These are phyloP conservation scores for Calidris pygmaea DNA, from an alignment of 2,113 vertebrate species.

Conservation along the genomic window DNA sequence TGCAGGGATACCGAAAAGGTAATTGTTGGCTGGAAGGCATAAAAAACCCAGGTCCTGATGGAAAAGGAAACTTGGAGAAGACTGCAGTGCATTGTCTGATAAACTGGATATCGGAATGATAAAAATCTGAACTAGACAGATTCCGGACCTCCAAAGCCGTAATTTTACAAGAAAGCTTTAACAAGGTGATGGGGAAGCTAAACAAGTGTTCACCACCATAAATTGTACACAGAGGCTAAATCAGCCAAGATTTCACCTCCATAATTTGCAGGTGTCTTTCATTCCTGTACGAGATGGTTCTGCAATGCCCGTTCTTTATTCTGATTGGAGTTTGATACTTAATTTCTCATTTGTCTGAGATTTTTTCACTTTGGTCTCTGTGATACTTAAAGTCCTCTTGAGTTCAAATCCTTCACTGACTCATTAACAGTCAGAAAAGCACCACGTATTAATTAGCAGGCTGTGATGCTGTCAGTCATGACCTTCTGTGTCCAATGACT, in stretches of 20 bases:
- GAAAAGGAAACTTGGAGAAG: neutral
- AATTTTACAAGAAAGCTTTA: conserved; percentile 27
- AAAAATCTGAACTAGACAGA: neutral
- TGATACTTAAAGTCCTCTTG: neutral
- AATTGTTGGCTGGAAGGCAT: neutral
- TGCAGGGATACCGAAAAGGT: neutral
- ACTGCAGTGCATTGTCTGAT: neutral
- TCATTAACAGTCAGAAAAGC: neutral
- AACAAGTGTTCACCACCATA: neutral
- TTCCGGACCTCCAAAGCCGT: neutral
- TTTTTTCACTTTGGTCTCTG: neutral
- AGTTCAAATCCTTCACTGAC: neutral
- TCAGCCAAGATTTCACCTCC: neutral
- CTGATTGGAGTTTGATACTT: neutral
- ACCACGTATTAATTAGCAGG: neutral
- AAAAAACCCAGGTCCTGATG: neutral
- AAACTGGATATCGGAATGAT: neutral
- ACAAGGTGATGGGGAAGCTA: neutral
- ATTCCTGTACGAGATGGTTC: neutral
- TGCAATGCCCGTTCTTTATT: conserved; percentile 19
- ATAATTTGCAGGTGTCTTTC: conserved; percentile 20
- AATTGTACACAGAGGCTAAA: neutral
- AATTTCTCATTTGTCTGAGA: neutral
- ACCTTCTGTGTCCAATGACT: neutral
- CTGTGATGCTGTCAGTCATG: neutral